phyloP scores from a whole-genome alignment of 2,888 invertebrate species.

The Pristionchus japonicus region DNA sequence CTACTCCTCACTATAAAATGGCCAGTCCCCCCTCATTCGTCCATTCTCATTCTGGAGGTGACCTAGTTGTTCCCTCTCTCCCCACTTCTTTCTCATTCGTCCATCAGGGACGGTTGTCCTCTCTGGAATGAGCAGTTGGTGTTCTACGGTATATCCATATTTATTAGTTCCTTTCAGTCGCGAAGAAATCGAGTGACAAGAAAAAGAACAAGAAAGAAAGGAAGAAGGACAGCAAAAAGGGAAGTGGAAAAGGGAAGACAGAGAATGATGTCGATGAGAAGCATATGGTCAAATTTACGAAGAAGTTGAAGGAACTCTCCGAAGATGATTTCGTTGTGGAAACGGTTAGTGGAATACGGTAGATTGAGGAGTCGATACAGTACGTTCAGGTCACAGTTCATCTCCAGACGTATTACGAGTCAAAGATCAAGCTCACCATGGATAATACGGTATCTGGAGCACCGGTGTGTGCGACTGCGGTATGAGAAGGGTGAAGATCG shows the following conservation, averaged over 20 bases:
- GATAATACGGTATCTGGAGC: constrained; percentile 23
- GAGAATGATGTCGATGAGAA: constrained; percentile 12
- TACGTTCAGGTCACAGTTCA: background rate
- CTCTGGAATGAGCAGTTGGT: background rate
- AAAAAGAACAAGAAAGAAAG: constrained; percentile 13
- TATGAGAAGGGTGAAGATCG: background rate
- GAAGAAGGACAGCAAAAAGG: constrained; percentile 6
- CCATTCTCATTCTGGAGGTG: background rate
- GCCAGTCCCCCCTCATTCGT: background rate
- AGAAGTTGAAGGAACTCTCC: background rate
- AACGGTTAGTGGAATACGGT: background rate
- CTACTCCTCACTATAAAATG: background rate
- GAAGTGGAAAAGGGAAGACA: background rate
- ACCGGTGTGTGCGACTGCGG: background rate
- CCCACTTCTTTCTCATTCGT: background rate
- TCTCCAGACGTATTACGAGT: constrained; percentile 21
- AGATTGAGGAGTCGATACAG: background rate
- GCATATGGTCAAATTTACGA: constrained; percentile 17
- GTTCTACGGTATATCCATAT: background rate
- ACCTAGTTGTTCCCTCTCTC: background rate
- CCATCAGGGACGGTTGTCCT: background rate
- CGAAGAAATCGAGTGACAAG: background rate
- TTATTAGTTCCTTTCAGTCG: background rate
- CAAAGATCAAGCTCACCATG: constrained; percentile 17
- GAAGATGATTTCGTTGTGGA: constrained; percentile 23